A percentile compares a stretch with the other conserved stretches of the same genome.
phyloP scores from a whole-genome alignment of 2,113 vertebrate species.

The Prochilodus magdalenae region DNA sequence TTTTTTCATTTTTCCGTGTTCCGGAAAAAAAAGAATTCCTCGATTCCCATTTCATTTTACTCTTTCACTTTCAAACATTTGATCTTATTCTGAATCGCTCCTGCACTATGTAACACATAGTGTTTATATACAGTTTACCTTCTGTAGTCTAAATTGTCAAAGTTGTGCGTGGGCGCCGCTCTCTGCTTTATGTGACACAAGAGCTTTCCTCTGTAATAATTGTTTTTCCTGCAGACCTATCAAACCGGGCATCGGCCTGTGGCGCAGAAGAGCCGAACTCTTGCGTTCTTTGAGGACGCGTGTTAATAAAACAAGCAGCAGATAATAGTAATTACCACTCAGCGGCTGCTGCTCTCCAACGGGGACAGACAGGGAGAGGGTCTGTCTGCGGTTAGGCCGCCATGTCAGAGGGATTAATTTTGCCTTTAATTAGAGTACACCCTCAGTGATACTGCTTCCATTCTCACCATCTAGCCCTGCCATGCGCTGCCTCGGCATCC shows the following conservation, averaged over 20 bases:
- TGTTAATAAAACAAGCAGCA: slow-evolving; percentile 79
- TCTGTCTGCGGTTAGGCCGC: slow-evolving; percentile 64
- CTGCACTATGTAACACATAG: slow-evolving; percentile 42
- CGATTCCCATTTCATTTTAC: background rate
- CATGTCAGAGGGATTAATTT: slow-evolving; percentile 74
- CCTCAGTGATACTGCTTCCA: slow-evolving; percentile 62
- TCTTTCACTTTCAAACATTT: background rate
- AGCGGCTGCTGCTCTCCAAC: slow-evolving; percentile 66
- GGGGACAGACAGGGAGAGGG: slow-evolving; percentile 45
- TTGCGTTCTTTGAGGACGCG: slow-evolving; percentile 76
- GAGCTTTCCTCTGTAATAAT: slow-evolving; percentile 62
- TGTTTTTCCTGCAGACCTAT: slow-evolving; percentile 68
- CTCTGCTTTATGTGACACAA: slow-evolving; percentile 28
- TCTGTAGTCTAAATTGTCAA: background rate
- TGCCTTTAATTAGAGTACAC: slow-evolving; percentile 76
- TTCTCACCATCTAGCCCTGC: slow-evolving; percentile 30
- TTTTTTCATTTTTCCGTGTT: no score
- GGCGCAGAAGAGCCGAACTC: slow-evolving; percentile 67
- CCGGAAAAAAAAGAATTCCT: no score
- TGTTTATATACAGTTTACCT: slow-evolving; percentile 40
- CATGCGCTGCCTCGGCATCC: slow-evolving; percentile 25
- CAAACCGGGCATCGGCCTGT: slow-evolving; percentile 66
- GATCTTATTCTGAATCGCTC: slow-evolving; percentile 26
- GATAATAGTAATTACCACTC: slow-evolving; percentile 83
- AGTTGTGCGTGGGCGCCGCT: slow-evolving; percentile 25